Conservation (phyloP, 2,888 invertebrate species). For the Leptinotarsa rubiginosa region DNA sequence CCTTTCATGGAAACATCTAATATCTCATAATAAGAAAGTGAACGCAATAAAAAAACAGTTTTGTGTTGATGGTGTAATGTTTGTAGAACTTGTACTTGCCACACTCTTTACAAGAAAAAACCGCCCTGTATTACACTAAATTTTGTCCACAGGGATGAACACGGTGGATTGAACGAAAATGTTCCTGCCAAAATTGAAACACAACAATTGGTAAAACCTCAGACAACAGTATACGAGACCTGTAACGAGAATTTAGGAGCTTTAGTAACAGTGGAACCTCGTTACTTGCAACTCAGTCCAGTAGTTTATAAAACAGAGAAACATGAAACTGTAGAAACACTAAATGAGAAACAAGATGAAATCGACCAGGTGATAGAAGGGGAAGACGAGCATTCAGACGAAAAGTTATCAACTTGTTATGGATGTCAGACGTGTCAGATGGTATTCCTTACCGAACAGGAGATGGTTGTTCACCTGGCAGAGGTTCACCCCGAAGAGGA, state of each 20-base stretch:
- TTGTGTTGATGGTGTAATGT: neutral
- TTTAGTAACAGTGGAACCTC: conserved; percentile 27
- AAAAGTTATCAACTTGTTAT: conserved; percentile 44
- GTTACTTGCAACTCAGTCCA: conserved; percentile 29
- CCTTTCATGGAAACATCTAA: too few species aligned
- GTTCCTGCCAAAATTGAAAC: neutral
- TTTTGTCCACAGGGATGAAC: conserved; percentile 40
- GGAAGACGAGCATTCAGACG: conserved; percentile 31
- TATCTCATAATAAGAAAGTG: too few species aligned
- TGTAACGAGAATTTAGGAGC: conserved; percentile 19
- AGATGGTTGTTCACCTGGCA: conserved; percentile 55
- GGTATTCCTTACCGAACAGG: conserved; percentile 54
- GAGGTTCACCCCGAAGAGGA: conserved; percentile 53
- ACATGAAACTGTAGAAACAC: neutral
- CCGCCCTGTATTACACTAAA: conserved; percentile 1
- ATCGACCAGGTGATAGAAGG: conserved; percentile 29
- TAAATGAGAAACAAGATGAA: conserved; percentile 22
- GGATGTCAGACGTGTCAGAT: conserved; percentile 58
- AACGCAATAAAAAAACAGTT: neutral
- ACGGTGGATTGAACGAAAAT: conserved; percentile 12
- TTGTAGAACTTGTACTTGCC: neutral
- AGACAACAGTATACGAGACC: neutral
- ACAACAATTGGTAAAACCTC: neutral
- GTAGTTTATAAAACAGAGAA: conserved; percentile 5
- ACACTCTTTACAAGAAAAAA: conserved; percentile 29